A percentile compares a stretch with the other conserved stretches of the same genome.
Evolutionary conservation across 1,140 invertebrate genomes (phyloP).

Genomic region (Neotoxoptera formosana): DNA sequence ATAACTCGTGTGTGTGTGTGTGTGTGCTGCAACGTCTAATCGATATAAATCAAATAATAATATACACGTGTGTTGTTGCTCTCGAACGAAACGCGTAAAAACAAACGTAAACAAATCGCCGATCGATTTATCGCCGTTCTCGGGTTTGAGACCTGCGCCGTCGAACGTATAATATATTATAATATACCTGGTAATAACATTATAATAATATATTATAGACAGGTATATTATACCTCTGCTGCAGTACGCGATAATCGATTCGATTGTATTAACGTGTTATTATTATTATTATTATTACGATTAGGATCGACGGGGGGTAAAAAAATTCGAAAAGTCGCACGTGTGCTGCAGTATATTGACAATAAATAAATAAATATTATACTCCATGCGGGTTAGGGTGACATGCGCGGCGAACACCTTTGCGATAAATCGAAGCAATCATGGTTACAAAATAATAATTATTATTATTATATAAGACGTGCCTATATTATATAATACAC

Average conservation of each 20-base stretch:
- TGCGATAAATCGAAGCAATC: background rate
- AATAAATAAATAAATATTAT: background rate
- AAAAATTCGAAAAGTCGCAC: background rate
- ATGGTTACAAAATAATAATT: background rate
- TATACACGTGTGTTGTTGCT: background rate
- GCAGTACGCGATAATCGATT: background rate
- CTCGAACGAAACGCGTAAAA: background rate
- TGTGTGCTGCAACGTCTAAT: background rate
- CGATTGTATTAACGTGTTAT: background rate
- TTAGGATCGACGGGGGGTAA: background rate
- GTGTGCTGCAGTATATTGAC: too few relatives aligned
- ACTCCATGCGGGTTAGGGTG: background rate
- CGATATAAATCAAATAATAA: conserved; percentile 22
- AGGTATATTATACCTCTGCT: background rate
- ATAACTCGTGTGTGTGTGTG: too few relatives aligned
- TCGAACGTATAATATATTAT: background rate
- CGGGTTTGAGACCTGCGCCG: background rate
- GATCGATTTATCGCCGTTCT: background rate
- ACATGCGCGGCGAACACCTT: background rate
- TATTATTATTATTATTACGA: conserved; percentile 19
- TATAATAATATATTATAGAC: background rate
- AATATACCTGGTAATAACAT: background rate
- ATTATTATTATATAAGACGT: background rate
- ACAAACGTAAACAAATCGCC: background rate
- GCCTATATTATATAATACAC: background rate